A percentile compares a stretch with the other conserved stretches of the same genome.
Conservation (phyloP, 2,888 invertebrate genomes). For the Parascotia fuliginaria region DNA sequence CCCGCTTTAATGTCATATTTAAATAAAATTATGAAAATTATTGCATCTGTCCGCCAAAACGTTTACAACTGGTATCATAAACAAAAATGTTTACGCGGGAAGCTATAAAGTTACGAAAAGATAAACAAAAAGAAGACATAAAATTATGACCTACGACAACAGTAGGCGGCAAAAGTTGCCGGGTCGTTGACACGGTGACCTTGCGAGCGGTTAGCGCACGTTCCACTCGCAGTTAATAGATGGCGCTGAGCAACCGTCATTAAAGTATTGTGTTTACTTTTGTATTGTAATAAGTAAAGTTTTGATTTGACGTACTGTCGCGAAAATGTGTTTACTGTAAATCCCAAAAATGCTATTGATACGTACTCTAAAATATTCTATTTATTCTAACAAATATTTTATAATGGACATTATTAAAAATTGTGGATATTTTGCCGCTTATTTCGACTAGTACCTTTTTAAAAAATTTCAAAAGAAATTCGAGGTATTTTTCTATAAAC, state of each 20-base stretch:
- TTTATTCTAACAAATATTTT: too few species aligned
- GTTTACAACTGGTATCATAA: constrained; percentile 42
- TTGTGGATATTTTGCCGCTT: too few species aligned
- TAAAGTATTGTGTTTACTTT: constrained; percentile 26
- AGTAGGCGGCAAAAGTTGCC: constrained; percentile 84
- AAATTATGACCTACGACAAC: constrained; percentile 86
- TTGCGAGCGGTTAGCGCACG: constrained; percentile 64
- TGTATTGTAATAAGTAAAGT: constrained; percentile 28
- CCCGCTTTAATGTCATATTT: constrained; percentile 8
- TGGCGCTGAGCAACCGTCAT: constrained; percentile 59
- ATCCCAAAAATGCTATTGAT: background rate
- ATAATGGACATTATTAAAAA: too few species aligned
- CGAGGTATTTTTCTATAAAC: too few species aligned
- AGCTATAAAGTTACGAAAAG: constrained; percentile 83
- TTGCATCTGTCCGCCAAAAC: constrained; percentile 25
- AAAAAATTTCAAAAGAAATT: background rate
- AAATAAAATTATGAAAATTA: constrained; percentile 30
- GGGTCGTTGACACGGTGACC: constrained; percentile 84
- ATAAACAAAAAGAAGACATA: constrained; percentile 86
- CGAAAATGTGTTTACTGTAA: background rate
- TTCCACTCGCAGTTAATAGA: constrained; percentile 65
- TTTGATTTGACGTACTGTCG: background rate
- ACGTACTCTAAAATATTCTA: too few species aligned
- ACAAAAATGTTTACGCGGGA: constrained; percentile 71
- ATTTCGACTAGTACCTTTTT: too few species aligned